Evolutionary conservation across 1,140 invertebrate genomes (phyloP).

Genomic region (Zeugodacus cucurbitae): DNA sequence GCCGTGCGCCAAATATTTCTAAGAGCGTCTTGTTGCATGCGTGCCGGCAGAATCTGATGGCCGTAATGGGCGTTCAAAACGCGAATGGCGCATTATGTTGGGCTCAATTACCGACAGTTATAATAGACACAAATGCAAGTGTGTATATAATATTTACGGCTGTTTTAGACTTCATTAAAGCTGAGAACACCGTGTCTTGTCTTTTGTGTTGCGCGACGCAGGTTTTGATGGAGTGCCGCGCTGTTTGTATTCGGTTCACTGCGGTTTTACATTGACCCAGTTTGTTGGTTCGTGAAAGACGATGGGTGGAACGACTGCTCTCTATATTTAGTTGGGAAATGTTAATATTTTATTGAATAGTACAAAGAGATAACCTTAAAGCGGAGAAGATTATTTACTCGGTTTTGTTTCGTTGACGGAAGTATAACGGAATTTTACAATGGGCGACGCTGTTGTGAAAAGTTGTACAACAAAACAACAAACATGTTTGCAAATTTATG

Average conservation of each 20-base stretch:
- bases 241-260: neutral
- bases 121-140: neutral
- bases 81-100: neutral
- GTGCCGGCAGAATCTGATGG: neutral
- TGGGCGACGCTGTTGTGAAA: neutral
- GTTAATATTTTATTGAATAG: neutral
- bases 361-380: neutral
- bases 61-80: neutral
- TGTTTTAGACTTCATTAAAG: too few species aligned
- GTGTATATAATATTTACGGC: neutral
- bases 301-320: too few species aligned
- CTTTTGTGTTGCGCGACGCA: neutral
- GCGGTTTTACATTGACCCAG: neutral
- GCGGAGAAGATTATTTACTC: neutral
- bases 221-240: neutral
- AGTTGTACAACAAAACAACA: too few species aligned
- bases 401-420: neutral
- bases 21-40: neutral
- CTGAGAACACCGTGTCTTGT: too few species aligned
- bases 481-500: too few species aligned
- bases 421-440: neutral
- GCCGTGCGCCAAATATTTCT: too few species aligned
- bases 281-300: neutral
- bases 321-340: neutral
- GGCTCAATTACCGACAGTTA: neutral